phyloP scores from a whole-genome alignment of 2,888 invertebrate genomes.

The Mamestra brassicae region DNA sequence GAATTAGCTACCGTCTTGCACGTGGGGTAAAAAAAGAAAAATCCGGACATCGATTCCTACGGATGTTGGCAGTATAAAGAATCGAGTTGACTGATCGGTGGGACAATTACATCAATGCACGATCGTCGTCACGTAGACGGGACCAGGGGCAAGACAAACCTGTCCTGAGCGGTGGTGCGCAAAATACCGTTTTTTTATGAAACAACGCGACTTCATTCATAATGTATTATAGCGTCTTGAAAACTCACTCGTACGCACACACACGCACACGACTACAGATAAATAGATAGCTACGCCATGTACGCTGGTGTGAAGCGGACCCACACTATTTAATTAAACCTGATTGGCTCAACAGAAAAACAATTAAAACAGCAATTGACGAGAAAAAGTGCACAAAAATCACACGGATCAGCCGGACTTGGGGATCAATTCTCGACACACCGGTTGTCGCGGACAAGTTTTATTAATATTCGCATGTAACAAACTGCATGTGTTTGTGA shows the following conservation, averaged over 20 bases:
- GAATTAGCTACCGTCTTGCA: conserved; percentile 70
- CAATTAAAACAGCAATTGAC: conserved; percentile 68
- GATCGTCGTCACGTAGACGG: conserved; percentile 81
- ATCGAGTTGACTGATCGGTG: conserved; percentile 78
- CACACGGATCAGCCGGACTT: conserved; percentile 74
- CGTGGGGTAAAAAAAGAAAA: conserved; percentile 70
- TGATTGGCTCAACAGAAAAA: conserved; percentile 71
- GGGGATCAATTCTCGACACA: conserved; percentile 71
- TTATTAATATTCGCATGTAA: conserved; percentile 73
- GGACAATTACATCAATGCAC: conserved; percentile 86
- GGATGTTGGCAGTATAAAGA: conserved; percentile 78
- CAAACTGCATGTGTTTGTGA: conserved; percentile 78
- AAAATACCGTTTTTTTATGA: conserved; percentile 86
- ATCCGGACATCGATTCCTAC: conserved; percentile 75
- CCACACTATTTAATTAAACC: conserved; percentile 77
- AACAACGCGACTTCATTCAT: conserved; percentile 89
- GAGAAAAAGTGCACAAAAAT: conserved; percentile 83
- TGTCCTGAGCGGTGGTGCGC: conserved; percentile 79
- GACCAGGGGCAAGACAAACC: conserved; percentile 82
- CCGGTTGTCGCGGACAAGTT: conserved; percentile 74
- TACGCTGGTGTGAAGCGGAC: conserved; percentile 68
- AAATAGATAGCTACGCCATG: conserved; percentile 74
- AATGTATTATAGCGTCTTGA: conserved; percentile 86
- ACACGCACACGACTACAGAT: conserved; percentile 76
- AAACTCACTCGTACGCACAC: conserved; percentile 78